phyloP scores from a whole-genome alignment of 2,888 invertebrate genomes.

The Agrilus cyanescens region DNA sequence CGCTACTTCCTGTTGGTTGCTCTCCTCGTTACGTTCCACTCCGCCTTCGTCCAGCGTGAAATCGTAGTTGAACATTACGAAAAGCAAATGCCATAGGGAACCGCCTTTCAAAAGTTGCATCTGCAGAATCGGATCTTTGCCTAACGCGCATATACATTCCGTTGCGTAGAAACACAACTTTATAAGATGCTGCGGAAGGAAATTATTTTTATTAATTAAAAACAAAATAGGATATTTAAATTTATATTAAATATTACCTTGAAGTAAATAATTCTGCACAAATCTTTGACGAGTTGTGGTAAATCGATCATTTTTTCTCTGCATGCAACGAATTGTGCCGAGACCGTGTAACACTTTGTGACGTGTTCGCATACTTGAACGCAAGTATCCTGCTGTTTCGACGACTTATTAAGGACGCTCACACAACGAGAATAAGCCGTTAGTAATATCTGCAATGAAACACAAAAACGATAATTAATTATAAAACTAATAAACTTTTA shows the following conservation, averaged over 20 bases:
- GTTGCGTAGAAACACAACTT: conserved; percentile 78
- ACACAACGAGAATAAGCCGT: conserved; percentile 92
- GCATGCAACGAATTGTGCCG: conserved; percentile 86
- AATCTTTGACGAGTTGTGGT: conserved; percentile 76
- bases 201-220: conserved; percentile 5
- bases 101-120: conserved; percentile 74
- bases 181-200: conserved; percentile 56
- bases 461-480: too few relatives aligned
- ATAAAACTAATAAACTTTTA: too few relatives aligned
- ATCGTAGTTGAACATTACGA: conserved; percentile 89
- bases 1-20: conserved; percentile 85
- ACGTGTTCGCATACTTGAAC: conserved; percentile 88
- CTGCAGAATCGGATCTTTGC: conserved; percentile 78
- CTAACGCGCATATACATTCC: conserved; percentile 78
- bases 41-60: conserved; percentile 96
- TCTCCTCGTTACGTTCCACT: conserved; percentile 69
- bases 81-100: conserved; percentile 81
- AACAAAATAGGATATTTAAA: neutral
- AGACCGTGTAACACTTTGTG: conserved; percentile 88
- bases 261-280: conserved; percentile 75
- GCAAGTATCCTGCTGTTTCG: conserved; percentile 63
- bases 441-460: conserved; percentile 50
- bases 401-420: conserved; percentile 71
- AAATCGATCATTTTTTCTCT: conserved; percentile 76
- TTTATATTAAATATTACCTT: conserved; percentile 43